A percentile compares a stretch with the other conserved stretches of the same genome.
Conservation (phyloP, 1,140 invertebrate genomes). For the Lepeophtheirus salmonis region DNA sequence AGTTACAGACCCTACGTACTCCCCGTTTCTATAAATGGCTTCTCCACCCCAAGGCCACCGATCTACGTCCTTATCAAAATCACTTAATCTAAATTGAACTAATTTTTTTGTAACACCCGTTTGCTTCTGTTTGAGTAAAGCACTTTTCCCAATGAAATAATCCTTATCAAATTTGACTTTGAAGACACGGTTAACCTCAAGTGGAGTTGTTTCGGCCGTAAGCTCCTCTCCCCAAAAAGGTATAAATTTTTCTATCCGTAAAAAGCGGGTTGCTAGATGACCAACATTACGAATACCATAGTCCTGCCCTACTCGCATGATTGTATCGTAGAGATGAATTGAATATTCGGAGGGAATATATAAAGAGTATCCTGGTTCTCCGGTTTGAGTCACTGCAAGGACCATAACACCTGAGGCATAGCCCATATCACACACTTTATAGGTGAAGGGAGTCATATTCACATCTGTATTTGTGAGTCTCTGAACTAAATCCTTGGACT, state of each 20-base stretch:
- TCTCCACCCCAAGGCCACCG: conserved; percentile 90
- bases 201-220: conserved; percentile 78
- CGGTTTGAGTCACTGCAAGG: conserved; percentile 37
- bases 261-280: conserved; percentile 71
- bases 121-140: conserved; percentile 61
- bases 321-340: conserved; percentile 76
- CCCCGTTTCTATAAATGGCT: conserved; percentile 49
- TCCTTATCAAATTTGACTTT: conserved; percentile 60
- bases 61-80: conserved; percentile 78
- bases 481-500: conserved; percentile 34
- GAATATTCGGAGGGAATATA: conserved; percentile 55
- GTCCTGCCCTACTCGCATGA: conserved; percentile 65
- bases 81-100: conserved; percentile 73
- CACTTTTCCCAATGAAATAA: conserved; percentile 68
- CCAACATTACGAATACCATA: conserved; percentile 82
- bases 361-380: conserved; percentile 39
- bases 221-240: conserved; percentile 92
- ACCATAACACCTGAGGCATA: conserved; percentile 34
- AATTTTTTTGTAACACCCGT: conserved; percentile 72
- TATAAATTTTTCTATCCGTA: conserved; percentile 88
- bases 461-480: conserved; percentile 34
- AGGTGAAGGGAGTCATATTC: conserved; percentile 32
- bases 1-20: conserved; percentile 15
- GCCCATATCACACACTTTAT: conserved; percentile 28
- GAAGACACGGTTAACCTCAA: conserved; percentile 85